Evolutionary conservation across 2,113 vertebrate species (phyloP).

Genomic region (Dendrocopos noguchii): DNA sequence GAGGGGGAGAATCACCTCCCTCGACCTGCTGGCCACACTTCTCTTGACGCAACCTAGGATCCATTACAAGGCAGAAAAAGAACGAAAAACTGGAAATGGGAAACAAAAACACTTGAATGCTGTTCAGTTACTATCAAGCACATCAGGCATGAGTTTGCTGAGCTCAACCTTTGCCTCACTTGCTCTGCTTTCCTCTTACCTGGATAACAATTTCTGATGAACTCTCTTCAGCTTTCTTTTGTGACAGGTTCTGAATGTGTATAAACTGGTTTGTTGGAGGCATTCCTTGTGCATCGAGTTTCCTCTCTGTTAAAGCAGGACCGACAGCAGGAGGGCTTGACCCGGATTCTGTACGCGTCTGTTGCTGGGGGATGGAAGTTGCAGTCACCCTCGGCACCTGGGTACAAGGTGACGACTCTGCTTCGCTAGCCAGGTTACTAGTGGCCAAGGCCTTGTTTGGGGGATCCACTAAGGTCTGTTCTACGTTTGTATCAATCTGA

Average conservation of each 20-base stretch:
- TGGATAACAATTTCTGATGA: slow-evolving; percentile 88
- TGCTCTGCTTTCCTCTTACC: slow-evolving; percentile 76
- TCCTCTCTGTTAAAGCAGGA: slow-evolving; percentile 73
- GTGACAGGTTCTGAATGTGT: slow-evolving; percentile 84
- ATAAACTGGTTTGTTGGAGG: slow-evolving; percentile 81
- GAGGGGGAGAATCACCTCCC: too few relatives aligned
- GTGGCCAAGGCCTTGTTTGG: slow-evolving; percentile 83
- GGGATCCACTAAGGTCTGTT: slow-evolving; percentile 87
- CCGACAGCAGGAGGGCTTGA: slow-evolving; percentile 76
- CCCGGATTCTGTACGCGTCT: slow-evolving; percentile 78
- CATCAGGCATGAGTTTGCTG: neutral
- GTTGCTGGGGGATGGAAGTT: slow-evolving; percentile 79
- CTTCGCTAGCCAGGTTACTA: slow-evolving; percentile 74
- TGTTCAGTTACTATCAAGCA: neutral
- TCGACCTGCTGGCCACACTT: too few relatives aligned
- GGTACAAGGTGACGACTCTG: slow-evolving; percentile 72
- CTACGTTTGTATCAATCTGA: slow-evolving; percentile 88
- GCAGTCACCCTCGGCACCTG: slow-evolving; percentile 75
- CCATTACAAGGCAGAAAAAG: neutral
- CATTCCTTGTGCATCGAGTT: slow-evolving; percentile 67
- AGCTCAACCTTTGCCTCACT: neutral
- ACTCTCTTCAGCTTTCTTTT: slow-evolving; percentile 84
- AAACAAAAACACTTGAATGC: neutral
- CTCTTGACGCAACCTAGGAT: too few relatives aligned
- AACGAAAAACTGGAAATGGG: neutral